A percentile compares a stretch with the other conserved stretches of the same genome.
Conservation (phyloP, 2,113 vertebrate species). For the Phrynosoma platyrhinos region DNA sequence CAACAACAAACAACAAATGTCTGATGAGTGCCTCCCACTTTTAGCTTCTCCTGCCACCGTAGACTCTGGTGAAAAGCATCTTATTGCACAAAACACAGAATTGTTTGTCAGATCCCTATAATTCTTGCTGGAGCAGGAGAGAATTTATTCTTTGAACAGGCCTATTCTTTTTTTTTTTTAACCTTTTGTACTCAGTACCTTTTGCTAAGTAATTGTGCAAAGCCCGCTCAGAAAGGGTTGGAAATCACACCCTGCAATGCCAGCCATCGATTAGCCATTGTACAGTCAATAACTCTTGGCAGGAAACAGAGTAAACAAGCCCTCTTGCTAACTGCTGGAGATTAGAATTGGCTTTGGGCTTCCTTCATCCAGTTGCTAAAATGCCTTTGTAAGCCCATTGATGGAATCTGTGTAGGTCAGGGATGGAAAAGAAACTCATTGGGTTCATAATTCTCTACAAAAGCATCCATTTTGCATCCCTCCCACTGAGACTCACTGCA, state of each 20-base stretch:
- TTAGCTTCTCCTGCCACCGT: too few species aligned
- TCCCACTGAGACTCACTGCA: neutral
- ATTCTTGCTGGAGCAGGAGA: accelerated
- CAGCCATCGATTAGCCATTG: neutral
- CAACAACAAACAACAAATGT: too few species aligned
- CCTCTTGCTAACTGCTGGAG: constrained; percentile 9
- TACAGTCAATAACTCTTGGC: neutral
- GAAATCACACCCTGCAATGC: neutral
- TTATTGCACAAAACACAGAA: neutral
- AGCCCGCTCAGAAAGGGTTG: neutral
- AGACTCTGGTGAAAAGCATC: neutral
- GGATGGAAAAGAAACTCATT: neutral
- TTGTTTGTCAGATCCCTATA: accelerated
- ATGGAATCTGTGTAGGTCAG: neutral
- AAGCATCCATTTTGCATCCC: neutral
- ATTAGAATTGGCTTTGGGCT: constrained; percentile 4
- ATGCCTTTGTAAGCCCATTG: neutral
- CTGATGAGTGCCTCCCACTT: too few species aligned
- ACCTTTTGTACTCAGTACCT: neutral
- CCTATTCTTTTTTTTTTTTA: neutral
- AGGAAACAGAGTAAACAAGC: constrained; percentile 7
- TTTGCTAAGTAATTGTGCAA: neutral
- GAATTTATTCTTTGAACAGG: neutral
- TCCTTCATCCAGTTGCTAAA: neutral
- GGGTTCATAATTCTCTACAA: neutral